Conservation (phyloP, 2,113 vertebrate species). For the Salvator merianae region DNA sequence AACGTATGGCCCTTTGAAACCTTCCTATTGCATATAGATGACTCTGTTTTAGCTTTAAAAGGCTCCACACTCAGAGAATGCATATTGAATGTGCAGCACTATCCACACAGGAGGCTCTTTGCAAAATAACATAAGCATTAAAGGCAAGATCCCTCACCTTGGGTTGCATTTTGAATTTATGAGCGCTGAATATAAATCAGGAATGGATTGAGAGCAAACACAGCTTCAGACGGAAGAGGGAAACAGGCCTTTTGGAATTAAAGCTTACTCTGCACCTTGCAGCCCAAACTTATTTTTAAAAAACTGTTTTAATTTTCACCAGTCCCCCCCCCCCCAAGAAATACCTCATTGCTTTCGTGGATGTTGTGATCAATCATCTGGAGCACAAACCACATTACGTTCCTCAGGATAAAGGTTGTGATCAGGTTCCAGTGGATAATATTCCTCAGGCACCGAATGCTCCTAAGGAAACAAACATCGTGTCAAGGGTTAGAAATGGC, state of each 20-base stretch:
- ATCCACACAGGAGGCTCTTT: neutral
- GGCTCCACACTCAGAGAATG: neutral
- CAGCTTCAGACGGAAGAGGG: neutral
- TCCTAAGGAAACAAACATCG: constrained; percentile 73
- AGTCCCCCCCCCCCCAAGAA: neutral
- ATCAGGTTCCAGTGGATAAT: constrained; percentile 99
- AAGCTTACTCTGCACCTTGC: no score
- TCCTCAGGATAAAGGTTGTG: constrained; percentile 95
- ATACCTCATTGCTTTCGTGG: constrained; percentile 94
- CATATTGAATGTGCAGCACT: no score
- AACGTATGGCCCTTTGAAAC: no score
- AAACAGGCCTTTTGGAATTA: no score
- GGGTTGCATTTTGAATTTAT: no score
- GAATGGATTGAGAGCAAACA: neutral
- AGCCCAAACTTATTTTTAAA: no score
- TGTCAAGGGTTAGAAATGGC: neutral
- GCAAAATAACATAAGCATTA: neutral
- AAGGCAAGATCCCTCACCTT: neutral
- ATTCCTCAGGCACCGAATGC: constrained; percentile 94
- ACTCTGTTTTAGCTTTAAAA: no score
- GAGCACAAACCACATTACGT: constrained; percentile 93
- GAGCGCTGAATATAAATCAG: neutral
- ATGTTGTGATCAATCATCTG: constrained; percentile 95
- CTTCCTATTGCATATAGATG: neutral
- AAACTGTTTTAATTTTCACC: neutral